Base-by-base conservation (phyloP, 2,797 vertebrate genomes). In the Loriculus beryllinus region DNA sequence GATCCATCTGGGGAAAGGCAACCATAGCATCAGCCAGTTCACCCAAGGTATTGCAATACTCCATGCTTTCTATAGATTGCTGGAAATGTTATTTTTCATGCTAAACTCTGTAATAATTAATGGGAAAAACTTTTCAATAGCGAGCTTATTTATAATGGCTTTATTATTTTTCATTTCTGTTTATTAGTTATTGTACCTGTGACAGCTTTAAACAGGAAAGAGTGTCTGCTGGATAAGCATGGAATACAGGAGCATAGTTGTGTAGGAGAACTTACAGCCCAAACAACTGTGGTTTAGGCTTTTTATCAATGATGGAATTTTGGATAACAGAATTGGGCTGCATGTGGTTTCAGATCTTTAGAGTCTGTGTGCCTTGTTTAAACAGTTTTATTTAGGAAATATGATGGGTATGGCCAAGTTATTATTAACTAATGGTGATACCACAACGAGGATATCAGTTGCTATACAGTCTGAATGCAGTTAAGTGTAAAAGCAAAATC, bases 1-100 rank as follows among this genome's bases (percentile, higher is more conserved):
- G 93, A 98, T 99, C 91, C 98, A 99, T 97, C 90, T 98, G 60
- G 98, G 98, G 80, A 98, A 97, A 98, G 99, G 99, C 95, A 99
- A 99, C 85, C 98, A 98, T 85, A 99, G 99, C 13, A 96, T 99
- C 96, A 98, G 94, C 79, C 98, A 98, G 71, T 99, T 99, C 91
- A 99, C 98, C 10, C 99, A 99, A 99, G 99, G 99, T 99, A 99
- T 15, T 82, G 18, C 22, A 43, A 7, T 90, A 14, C 14, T 59
- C 26, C 1, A 2, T 65, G 13, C 43, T 87, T 84, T 76, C 23
- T 69, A 87, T 76, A 29, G 35, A 43, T 86, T 31, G 25, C 49
- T 87, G 40, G 8, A 88, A 88, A 59, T 5, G 3, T 35, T 54
- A 5, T 82, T 86, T 25, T 71, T 89, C 3, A 2, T 42, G 45